A percentile compares a stretch with the other conserved stretches of the same genome.
Evolutionary conservation across 2,797 vertebrate species (phyloP).

Genomic region (Cryptoprocta ferox): DNA sequence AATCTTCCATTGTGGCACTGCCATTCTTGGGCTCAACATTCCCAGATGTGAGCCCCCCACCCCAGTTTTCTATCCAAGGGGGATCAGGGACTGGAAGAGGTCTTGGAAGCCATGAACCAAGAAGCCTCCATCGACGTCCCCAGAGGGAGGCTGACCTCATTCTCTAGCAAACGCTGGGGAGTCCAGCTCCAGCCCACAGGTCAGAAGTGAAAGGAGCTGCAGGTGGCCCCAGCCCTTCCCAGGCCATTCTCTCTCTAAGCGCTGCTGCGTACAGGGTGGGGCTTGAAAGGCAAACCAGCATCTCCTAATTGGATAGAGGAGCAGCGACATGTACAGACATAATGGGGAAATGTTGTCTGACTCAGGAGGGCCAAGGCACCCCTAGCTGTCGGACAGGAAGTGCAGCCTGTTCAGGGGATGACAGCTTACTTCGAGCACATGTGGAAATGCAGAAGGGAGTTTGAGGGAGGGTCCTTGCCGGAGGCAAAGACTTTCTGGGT

Average conservation of each 20-base stretch:
- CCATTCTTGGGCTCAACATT: neutral
- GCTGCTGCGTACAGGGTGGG: fast-evolving
- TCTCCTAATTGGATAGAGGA: neutral
- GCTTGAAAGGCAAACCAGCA: neutral
- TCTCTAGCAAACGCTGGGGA: neutral
- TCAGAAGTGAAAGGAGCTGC: neutral
- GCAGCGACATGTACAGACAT: fast-evolving
- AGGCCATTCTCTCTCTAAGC: neutral
- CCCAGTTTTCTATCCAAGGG: neutral
- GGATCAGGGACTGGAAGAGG: neutral
- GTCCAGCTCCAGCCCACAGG: neutral
- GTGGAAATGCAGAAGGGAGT: neutral
- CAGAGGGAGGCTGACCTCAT: neutral
- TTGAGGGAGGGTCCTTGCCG: neutral
- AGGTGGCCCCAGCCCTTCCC: fast-evolving
- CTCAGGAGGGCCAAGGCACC: neutral
- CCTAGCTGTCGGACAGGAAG: fast-evolving
- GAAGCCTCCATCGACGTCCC: neutral
- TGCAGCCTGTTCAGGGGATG: neutral
- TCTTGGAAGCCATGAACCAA: neutral
- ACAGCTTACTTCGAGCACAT: neutral
- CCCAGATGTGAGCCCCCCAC: neutral
- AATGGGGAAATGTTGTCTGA: too few species aligned
- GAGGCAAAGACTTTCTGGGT: neutral
- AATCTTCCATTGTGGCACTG: neutral